Evolutionary conservation across 2,888 invertebrate genomes (phyloP).

Genomic region (Bellardia pandia): DNA sequence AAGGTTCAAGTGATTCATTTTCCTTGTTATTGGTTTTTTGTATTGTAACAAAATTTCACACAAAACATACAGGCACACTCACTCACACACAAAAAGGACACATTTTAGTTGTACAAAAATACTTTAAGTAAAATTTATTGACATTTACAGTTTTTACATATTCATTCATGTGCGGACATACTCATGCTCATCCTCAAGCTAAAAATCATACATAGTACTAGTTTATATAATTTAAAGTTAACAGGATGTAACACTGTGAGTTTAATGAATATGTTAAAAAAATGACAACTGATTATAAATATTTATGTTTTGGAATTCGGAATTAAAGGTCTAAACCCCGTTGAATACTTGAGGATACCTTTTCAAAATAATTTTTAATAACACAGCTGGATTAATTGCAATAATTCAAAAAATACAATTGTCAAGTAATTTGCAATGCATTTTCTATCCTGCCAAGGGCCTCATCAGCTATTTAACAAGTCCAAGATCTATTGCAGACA

Average conservation of each 20-base stretch:
- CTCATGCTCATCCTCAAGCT: background rate
- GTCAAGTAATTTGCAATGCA: too few species aligned
- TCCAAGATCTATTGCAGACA: too few species aligned
- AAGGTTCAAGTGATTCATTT: constrained; percentile 60
- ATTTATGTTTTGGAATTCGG: too few species aligned
- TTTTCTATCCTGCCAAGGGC: too few species aligned
- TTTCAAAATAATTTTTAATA: too few species aligned
- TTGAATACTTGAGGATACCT: too few species aligned
- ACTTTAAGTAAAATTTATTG: constrained; percentile 66
- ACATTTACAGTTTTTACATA: constrained; percentile 52
- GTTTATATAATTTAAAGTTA: constrained; percentile 36
- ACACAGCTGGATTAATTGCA: too few species aligned
- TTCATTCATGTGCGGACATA: constrained; percentile 4
- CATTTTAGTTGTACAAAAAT: constrained; percentile 49
- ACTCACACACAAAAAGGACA: constrained; percentile 21
- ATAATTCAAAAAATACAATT: too few species aligned
- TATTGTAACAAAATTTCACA: constrained; percentile 1
- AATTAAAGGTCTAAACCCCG: too few species aligned
- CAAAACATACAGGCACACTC: background rate
- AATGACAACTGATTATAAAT: background rate
- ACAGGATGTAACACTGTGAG: constrained; percentile 16
- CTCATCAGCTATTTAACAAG: too few species aligned
- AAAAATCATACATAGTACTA: constrained; percentile 2
- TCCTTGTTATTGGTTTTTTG: constrained; percentile 42
- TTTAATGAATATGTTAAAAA: background rate